Evolutionary conservation across 2,888 invertebrate genomes (phyloP), one percentile per base, ranked within the genome.

Genomic region (Embidobia sp.): DNA sequence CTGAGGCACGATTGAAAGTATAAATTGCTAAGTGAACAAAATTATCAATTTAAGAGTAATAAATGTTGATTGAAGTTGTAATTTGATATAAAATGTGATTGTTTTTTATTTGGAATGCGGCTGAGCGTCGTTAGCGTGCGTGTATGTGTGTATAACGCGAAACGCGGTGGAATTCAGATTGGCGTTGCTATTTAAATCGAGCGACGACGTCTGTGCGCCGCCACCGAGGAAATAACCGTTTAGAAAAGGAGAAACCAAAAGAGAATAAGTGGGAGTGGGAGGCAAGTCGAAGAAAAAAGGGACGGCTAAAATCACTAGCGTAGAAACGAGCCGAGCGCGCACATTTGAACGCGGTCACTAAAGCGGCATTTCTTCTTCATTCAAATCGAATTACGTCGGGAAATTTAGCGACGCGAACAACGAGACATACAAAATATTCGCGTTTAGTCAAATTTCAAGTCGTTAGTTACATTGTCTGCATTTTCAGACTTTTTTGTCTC

Each of bases 161-260:
- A 78, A 76, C 78, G 78, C 61, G 63, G 72, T 72, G 78, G 75
- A 78, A 78, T 78, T 78, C 78, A 73, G 75, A 78, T 78, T 76
- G 75, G 75, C 72, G 72, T 67, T 63, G 78, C 78, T 78, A 76
- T 78, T 78, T 78, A 78, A 78, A 78, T 78, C 78, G 72, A 63
- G 61, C 74, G 66, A 66, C 78, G 72, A 67, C 78, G 75, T 76
- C 78, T 76, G 75, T 46, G 70, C 66, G 72, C 63, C 67, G 78
- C 75, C 72, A 72, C 63, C 64, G 67, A 75, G 67, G 75, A 76
- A 78, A 76, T 76, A 72, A 76, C 67, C 78, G 63, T 76, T 78
- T 63, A 78, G 78, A 67, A 66, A 64, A 76, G 67, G 40, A 76
- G 69, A 63, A 76, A 63, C 63, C 44, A 40, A 69, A 76, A 64